Conservation (phyloP, 2,888 invertebrate genomes). For the Asteroscopus sphinx region DNA sequence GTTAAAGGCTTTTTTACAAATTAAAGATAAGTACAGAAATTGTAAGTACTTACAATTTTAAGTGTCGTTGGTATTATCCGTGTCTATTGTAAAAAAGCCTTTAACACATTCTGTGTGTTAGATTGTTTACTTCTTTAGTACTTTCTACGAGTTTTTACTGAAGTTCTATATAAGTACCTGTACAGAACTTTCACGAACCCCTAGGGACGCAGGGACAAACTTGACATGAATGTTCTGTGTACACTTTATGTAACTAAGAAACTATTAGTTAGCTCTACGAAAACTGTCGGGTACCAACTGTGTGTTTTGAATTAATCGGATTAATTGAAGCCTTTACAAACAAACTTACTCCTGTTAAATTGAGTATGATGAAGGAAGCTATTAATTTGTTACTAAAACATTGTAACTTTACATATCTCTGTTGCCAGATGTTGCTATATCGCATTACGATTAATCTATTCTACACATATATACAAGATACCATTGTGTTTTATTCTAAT, state of each 20-base stretch:
- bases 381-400: constrained; percentile 37
- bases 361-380: constrained; percentile 42
- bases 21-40: too few species aligned
- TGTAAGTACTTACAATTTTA: too few species aligned
- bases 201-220: too few species aligned
- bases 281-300: constrained; percentile 20
- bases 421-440: constrained; percentile 12
- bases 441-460: constrained; percentile 22
- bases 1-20: too few species aligned
- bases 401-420: not conserved
- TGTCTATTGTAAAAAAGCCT: too few species aligned
- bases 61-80: too few species aligned
- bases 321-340: constrained; percentile 22
- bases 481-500: constrained; percentile 44
- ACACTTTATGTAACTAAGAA: constrained; percentile 23
- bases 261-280: constrained; percentile 29
- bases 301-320: constrained; percentile 28
- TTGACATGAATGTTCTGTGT: too few species aligned
- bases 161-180: too few species aligned
- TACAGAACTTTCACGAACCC: too few species aligned
- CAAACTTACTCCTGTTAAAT: constrained; percentile 21
- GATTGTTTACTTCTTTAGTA: too few species aligned
- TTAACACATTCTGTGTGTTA: too few species aligned
- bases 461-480: constrained; percentile 19
- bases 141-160: too few species aligned